phyloP scores from a whole-genome alignment of 1,140 invertebrate species.

The Brachionus asplanchnoidis region DNA sequence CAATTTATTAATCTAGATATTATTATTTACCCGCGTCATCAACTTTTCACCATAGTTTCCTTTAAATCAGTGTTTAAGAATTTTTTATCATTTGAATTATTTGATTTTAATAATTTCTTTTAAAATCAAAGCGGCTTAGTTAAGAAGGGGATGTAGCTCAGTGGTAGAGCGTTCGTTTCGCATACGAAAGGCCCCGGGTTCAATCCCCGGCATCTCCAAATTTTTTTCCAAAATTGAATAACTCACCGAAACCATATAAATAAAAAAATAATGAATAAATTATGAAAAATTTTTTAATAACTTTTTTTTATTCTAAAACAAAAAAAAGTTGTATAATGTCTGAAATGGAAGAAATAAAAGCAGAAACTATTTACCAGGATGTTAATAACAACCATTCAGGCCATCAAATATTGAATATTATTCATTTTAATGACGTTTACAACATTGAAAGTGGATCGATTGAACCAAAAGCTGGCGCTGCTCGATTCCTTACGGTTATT shows the following conservation, averaged over 20 bases:
- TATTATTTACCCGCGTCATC: no score
- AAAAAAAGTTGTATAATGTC: background rate
- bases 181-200: slow-evolving; percentile 33
- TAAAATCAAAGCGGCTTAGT: background rate
- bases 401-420: background rate
- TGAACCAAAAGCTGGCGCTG: slow-evolving; percentile 72
- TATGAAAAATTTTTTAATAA: background rate
- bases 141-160: slow-evolving; percentile 13
- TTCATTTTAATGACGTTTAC: slow-evolving; percentile 86
- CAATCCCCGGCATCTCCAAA: slow-evolving; percentile 23
- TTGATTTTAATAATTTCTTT: background rate
- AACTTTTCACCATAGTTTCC: no score
- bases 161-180: slow-evolving; percentile 35
- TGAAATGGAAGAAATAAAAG: background rate
- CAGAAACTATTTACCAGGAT: background rate
- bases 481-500: slow-evolving; percentile 73
- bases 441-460: slow-evolving; percentile 71
- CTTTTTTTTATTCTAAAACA: background rate
- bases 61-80: no score
- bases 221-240: background rate
- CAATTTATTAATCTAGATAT: no score
- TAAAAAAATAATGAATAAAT: background rate
- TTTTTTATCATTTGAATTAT: no score
- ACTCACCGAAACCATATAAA: background rate
- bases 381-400: background rate